These are phyloP conservation scores for Dryomyza anilis DNA, from an alignment of 2,888 invertebrate species.

Conservation along the genomic window DNA sequence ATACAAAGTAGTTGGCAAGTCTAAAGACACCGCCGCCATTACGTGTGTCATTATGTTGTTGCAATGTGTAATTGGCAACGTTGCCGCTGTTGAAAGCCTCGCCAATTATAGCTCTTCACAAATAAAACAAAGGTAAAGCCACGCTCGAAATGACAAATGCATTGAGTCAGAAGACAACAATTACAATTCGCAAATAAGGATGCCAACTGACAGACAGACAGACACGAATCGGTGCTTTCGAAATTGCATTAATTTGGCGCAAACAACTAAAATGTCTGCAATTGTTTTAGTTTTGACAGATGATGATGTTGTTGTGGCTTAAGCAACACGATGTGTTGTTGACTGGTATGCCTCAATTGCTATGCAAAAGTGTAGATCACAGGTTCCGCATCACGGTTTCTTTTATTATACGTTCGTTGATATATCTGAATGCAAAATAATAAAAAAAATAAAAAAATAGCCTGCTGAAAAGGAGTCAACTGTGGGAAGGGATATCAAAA, in stretches of 20 bases:
- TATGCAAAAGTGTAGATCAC: too few species aligned
- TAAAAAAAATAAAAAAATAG: too few species aligned
- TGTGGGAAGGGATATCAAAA: too few species aligned
- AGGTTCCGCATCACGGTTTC: too few species aligned
- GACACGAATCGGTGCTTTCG: constrained; percentile 17
- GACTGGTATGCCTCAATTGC: too few species aligned
- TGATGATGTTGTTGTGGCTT: too few species aligned
- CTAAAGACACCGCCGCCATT: constrained; percentile 37
- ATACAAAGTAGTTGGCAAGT: constrained; percentile 34
- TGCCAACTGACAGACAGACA: constrained; percentile 29
- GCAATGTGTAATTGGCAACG: constrained; percentile 51
- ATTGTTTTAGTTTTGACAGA: background rate
- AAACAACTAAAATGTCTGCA: background rate
- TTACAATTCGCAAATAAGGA: constrained; percentile 43
- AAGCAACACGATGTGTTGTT: too few species aligned
- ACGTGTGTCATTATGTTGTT: constrained; percentile 51
- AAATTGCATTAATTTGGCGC: constrained; percentile 22
- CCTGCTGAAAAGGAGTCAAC: too few species aligned
- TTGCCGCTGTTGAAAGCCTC: constrained; percentile 20
- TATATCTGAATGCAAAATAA: too few species aligned
- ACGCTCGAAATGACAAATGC: constrained; percentile 44
- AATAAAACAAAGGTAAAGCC: background rate
- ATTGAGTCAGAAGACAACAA: constrained; percentile 3
- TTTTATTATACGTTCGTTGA: too few species aligned
- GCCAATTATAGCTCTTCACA: constrained; percentile 15